phyloP scores from a whole-genome alignment of 2,888 invertebrate genomes.

The Hypomecis atomaria region DNA sequence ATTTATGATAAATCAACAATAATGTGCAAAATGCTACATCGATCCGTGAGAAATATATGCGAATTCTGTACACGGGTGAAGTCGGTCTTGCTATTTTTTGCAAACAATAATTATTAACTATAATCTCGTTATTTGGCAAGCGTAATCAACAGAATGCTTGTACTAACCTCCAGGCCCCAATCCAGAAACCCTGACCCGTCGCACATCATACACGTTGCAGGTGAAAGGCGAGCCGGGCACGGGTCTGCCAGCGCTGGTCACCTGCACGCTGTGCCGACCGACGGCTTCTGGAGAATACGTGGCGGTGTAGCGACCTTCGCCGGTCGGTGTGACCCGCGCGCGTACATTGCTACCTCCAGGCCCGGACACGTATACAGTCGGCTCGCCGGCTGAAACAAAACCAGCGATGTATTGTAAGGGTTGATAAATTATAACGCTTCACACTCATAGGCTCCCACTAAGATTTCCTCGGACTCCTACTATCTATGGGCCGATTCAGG shows the following conservation, averaged over 20 bases:
- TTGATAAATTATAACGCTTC: too few relatives aligned
- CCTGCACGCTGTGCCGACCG: slow-evolving; percentile 93
- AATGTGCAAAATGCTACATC: too few relatives aligned
- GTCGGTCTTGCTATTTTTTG: too few relatives aligned
- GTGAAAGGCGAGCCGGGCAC: slow-evolving; percentile 96
- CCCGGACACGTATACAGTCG: slow-evolving; percentile 90
- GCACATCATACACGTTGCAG: slow-evolving; percentile 97
- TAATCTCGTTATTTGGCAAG: too few relatives aligned
- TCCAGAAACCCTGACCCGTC: slow-evolving; percentile 90
- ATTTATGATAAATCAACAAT: too few relatives aligned
- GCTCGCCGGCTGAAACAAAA: slow-evolving; percentile 81
- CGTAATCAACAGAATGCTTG: neutral
- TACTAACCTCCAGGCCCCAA: slow-evolving; percentile 79
- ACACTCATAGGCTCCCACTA: too few relatives aligned
- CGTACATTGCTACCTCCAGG: slow-evolving; percentile 93
- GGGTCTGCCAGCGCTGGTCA: slow-evolving; percentile 92
- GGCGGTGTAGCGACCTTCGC: slow-evolving; percentile 89
- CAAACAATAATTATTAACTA: too few relatives aligned
- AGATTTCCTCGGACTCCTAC: too few relatives aligned
- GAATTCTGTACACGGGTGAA: too few relatives aligned
- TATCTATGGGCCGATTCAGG: too few relatives aligned
- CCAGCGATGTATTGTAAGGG: neutral
- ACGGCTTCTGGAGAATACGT: slow-evolving; percentile 94
- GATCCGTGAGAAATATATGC: too few relatives aligned
- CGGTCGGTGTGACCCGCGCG: slow-evolving; percentile 87